A percentile compares a stretch with the other conserved stretches of the same genome.
Conservation (phyloP, 1,140 invertebrate genomes). For the Lasioglossum baleicum region DNA sequence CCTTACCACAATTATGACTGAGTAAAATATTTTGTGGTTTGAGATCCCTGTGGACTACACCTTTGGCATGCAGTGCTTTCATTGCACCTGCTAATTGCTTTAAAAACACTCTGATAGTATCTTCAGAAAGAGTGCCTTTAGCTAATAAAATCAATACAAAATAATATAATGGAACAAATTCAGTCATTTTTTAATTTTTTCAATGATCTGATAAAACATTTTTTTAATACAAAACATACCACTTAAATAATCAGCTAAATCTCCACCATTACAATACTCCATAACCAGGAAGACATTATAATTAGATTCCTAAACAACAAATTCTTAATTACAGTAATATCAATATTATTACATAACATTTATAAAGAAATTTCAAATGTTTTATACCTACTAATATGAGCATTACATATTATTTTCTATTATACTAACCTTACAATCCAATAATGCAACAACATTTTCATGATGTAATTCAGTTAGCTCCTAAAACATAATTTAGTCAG, state of each 20-base stretch:
- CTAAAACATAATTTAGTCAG: constrained; percentile 78
- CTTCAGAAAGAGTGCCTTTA: constrained; percentile 96
- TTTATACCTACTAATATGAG: constrained; percentile 38
- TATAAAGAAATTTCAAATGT: too few species aligned
- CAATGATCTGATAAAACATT: too few species aligned
- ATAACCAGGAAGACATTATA: constrained; percentile 98
- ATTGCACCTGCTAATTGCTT: constrained; percentile 98
- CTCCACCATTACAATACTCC: constrained; percentile 99
- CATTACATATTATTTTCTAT: too few species aligned
- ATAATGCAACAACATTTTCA: constrained; percentile 97
- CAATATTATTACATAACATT: too few species aligned
- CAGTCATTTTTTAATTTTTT: too few species aligned
- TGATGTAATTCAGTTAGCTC: constrained; percentile 98
- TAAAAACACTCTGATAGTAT: constrained; percentile 97
- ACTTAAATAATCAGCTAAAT: constrained; percentile 97
- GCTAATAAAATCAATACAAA: constrained; percentile 77
- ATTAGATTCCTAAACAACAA: constrained; percentile 88
- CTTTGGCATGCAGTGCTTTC: constrained; percentile 97
- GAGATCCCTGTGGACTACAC: constrained; percentile 98
- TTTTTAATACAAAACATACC: too few species aligned
- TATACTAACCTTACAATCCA: constrained; percentile 91
- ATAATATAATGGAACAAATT: too few species aligned
- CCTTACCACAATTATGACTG: constrained; percentile 88
- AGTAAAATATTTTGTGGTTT: constrained; percentile 99
- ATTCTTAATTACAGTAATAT: constrained; percentile 28